Conservation (phyloP, 2,797 vertebrate species). For the Sebastes diaconus region DNA sequence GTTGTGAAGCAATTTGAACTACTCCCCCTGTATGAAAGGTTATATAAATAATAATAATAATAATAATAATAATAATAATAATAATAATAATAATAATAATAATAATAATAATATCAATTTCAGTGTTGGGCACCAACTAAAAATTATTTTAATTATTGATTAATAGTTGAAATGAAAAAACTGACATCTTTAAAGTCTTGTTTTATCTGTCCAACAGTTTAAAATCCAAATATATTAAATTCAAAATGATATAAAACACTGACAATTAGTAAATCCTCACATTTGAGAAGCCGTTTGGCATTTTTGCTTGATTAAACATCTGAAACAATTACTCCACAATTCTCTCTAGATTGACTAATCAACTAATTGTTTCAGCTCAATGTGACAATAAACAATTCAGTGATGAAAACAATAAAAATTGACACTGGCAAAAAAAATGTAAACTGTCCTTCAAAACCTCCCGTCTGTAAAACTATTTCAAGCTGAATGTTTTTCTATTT, state of each 20-base stretch:
- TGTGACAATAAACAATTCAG: not conserved
- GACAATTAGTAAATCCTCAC: no score
- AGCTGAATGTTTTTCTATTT: not conserved
- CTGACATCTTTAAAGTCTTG: not conserved
- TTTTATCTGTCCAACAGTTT: not conserved
- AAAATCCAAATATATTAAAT: not conserved
- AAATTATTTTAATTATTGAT: not conserved
- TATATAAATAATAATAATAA: no score
- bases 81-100: no score
- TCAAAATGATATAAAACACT: not conserved
- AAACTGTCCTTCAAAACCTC: not conserved
- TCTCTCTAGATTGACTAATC: not conserved
- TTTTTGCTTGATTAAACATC: no score
- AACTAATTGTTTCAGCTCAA: not conserved
- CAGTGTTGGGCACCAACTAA: no score
- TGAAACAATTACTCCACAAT: not conserved
- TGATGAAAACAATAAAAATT: not conserved
- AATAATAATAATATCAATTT: no score
- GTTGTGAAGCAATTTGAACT: no score
- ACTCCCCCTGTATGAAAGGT: no score
- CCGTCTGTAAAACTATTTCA: not conserved
- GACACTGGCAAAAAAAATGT: fast-evolving
- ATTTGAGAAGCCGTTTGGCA: no score
- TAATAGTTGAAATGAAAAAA: not conserved
- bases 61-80: no score